Base-by-base conservation (phyloP, 2,888 invertebrate genomes). In the Gastracanthus pulcherrimus region DNA sequence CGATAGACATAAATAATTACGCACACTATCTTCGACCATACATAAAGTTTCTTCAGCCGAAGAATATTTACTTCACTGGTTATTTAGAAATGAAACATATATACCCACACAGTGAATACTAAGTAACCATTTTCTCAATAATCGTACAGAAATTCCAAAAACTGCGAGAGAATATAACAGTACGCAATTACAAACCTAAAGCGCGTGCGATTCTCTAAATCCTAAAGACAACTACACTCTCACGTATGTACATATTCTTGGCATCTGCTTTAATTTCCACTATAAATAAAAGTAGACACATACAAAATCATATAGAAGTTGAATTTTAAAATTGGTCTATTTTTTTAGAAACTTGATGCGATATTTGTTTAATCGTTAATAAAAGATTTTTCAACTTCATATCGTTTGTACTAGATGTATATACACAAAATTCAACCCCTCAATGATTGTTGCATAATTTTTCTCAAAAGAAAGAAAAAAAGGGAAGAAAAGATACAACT, bases 231-330 rank as follows among this genome's bases (percentile, higher is more conserved):
- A 31, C 26, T 75, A 75, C 48, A 74, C n/a, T 45, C 26, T 74
- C 34, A 11, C 64, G 23, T 75, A 75, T 66, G 9, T 75, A 75
- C 75, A 75, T 26, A 26, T 64, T 19, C 34, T 48, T 19, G 60
- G 60, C 60, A 60, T 41, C 60, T 19, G 19, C 26, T 60, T 6
- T 6, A 16, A 38, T 11, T 38, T 11, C n/a, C 13, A 23, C 11
- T 31, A 13, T 48, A 19, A 70, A 34, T 58, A 26, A 69, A 48
- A 38, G 36, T 23, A 31, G n/a, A n/a, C 16, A n/a, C 45, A 45
- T 45, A 45, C 45, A 13, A 58, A 69, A 69, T 34, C 69, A 48
- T 3, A 23, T n/a, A 6, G 19, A 7, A 71, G 55, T 34, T 38
- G 29, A 71, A 38, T 71, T 38, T n/a, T 41, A 19, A 7, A 19